Conservation (phyloP, 2,113 vertebrate genomes). For the Tinamus guttatus region DNA sequence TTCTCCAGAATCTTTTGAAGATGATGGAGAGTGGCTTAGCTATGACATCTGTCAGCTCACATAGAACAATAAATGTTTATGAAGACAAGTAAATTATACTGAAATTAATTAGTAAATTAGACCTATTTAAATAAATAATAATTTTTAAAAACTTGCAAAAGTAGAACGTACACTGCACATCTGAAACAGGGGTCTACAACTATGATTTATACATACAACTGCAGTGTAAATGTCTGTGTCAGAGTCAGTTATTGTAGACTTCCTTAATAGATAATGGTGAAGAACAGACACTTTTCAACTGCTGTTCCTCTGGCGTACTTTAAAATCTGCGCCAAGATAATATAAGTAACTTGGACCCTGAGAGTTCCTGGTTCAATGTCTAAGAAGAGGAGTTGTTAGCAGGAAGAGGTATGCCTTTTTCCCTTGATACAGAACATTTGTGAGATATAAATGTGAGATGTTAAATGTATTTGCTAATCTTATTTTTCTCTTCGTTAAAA, state of each 20-base stretch:
- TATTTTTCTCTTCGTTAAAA: slow-evolving; percentile 14
- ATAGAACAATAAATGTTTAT: neutral
- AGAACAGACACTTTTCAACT: neutral
- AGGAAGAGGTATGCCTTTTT: neutral
- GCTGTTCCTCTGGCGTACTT: neutral
- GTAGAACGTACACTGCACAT: neutral
- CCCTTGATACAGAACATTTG: neutral
- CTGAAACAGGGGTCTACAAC: neutral
- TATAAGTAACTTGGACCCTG: neutral
- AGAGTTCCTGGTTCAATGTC: neutral
- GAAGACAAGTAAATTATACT: neutral
- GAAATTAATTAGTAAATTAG: neutral
- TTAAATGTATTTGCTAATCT: neutral
- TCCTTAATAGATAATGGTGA: neutral
- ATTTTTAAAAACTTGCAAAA: neutral
- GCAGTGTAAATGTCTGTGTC: neutral
- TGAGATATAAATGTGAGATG: neutral
- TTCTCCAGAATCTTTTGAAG: too few relatives aligned
- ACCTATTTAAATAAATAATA: neutral
- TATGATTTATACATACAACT: neutral
- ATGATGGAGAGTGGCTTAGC: too few relatives aligned
- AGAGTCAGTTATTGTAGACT: neutral
- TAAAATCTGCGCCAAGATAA: neutral
- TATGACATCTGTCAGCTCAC: too few relatives aligned
- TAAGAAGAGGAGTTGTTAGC: neutral